phyloP scores from a whole-genome alignment of 2,797 vertebrate species.

The Myotis findleyi region DNA sequence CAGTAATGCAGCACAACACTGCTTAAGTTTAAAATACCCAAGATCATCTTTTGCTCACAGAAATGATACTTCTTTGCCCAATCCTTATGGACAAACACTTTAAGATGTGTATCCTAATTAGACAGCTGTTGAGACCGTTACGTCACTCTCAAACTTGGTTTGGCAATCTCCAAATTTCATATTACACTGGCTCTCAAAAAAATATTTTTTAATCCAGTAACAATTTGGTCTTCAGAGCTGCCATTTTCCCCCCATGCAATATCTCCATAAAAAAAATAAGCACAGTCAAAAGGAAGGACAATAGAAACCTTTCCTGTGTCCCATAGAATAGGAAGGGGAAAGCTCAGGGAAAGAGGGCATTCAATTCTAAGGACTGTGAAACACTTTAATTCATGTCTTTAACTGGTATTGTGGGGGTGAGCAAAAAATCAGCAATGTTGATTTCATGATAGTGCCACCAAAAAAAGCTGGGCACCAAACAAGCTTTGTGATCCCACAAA shows the following conservation, averaged over 20 bases:
- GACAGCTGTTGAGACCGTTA: neutral
- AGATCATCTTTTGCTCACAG: neutral
- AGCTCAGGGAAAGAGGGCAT: neutral
- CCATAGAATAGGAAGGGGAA: neutral
- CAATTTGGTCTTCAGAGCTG: neutral
- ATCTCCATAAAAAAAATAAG: neutral
- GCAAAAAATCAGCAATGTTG: neutral
- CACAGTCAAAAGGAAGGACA: neutral
- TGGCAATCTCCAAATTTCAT: neutral
- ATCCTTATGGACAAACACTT: neutral
- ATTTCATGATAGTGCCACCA: neutral
- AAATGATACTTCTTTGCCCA: neutral
- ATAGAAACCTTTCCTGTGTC: conserved; percentile 19
- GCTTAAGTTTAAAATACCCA: neutral
- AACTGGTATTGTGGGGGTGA: neutral
- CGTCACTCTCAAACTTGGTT: conserved; percentile 22
- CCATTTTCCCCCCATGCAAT: neutral
- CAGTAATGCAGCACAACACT: neutral
- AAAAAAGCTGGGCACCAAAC: neutral
- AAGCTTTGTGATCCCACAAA: neutral
- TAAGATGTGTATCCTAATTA: neutral
- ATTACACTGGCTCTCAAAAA: neutral
- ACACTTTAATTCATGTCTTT: neutral
- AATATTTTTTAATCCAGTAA: neutral
- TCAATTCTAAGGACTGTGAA: neutral